Base-by-base conservation (phyloP, 2,797 vertebrate species). In the Centroberyx gerrardi region DNA sequence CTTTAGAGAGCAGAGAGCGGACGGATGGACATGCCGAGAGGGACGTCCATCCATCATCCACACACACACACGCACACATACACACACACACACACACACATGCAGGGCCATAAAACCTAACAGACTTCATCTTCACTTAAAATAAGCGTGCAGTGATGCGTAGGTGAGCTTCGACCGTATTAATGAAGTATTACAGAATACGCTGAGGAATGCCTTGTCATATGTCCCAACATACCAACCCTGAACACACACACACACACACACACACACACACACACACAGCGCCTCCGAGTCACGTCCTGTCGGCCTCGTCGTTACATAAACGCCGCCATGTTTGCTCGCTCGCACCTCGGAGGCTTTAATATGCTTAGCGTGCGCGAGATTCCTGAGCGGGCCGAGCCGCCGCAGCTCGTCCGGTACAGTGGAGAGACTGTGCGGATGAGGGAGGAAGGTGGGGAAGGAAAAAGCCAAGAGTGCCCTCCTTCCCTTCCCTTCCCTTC, bases 401-500 rank as follows among this genome's bases (percentile, higher is more conserved):
- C 14, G 60, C 62, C n/a, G 27, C 65, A 53, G 62, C 59, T 54
- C 36, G 46, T 59, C 22, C 33, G 33, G 56, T 38, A 76, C 66
- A 84, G 70, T 22, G 61, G 42, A 62, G 22, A 46, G 69, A 29
- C 66, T 65, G 58, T 38, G 66, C 55, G 17, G 29, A 52, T 4
- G 31, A 29, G 10, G 2, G 18, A 55, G 31, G 22, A 59, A 44
- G 14, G 53, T 65, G 27, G 53, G 62, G 62, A 49, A 58, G 62
- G 73, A 85, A 84, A 80, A 17, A 2, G 31, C 75, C 66, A 29
- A 56, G 62, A 61, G 58, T 86, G 33, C 60, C 74, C 65, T 65
- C 33, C 71, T 76, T 81, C 69, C 65, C 83, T 75, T 53, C 65
- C 86, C 85, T 89, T 76, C 85, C 62, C 0, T 72, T 78, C 81